phyloP scores from a whole-genome alignment of 2,888 invertebrate genomes.

The Aphidoletes aphidimyza region DNA sequence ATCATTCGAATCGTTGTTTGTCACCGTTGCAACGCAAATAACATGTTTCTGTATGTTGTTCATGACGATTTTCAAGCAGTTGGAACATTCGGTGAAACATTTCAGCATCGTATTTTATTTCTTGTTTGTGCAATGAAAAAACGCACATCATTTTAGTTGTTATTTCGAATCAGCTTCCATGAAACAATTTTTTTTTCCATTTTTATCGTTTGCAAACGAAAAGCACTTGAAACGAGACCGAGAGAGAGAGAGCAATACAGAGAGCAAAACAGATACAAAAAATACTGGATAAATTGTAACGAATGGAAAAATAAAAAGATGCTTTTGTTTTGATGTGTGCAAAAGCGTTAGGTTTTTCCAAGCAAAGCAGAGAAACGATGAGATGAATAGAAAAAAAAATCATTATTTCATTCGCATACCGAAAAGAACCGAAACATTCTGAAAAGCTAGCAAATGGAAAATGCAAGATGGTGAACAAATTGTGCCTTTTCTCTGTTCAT shows the following conservation, averaged over 20 bases:
- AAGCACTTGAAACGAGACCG: constrained; percentile 37
- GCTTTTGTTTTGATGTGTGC: background rate
- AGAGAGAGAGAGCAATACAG: no score
- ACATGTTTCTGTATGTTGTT: background rate
- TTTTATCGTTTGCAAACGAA: constrained; percentile 13
- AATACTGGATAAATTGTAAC: background rate
- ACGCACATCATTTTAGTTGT: constrained; percentile 43
- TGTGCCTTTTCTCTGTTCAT: background rate
- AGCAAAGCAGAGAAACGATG: background rate
- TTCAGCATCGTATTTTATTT: background rate
- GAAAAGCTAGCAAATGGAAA: constrained; percentile 19
- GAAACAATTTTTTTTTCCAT: background rate
- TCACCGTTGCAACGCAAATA: background rate
- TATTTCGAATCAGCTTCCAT: constrained; percentile 23
- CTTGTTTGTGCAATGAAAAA: background rate
- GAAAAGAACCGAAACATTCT: background rate
- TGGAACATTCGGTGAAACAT: background rate
- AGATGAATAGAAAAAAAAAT: background rate
- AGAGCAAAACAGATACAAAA: no score
- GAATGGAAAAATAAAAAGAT: background rate
- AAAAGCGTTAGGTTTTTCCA: background rate
- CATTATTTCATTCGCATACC: constrained; percentile 48
- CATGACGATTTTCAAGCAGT: background rate
- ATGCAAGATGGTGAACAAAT: constrained; percentile 31
- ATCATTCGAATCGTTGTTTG: background rate